phyloP scores from a whole-genome alignment of 2,797 vertebrate species.

The Octomys mimax region DNA sequence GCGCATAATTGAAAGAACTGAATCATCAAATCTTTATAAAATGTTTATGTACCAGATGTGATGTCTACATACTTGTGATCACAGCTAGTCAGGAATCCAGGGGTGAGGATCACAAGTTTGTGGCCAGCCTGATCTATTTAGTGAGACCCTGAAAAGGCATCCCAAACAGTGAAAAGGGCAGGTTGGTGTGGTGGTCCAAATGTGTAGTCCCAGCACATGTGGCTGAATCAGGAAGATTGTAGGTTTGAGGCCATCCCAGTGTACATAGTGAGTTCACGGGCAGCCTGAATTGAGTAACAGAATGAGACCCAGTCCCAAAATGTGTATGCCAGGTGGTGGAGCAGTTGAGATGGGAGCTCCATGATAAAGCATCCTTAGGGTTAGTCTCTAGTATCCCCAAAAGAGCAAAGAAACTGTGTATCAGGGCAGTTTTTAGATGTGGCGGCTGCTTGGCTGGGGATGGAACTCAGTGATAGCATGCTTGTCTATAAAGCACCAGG shows the following conservation, averaged over 20 bases:
- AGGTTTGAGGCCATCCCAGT: neutral
- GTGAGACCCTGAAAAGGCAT: neutral
- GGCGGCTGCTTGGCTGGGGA: neutral
- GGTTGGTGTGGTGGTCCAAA: neutral
- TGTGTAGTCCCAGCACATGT: neutral
- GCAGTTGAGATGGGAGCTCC: neutral
- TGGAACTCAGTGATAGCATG: neutral
- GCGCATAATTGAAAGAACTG: neutral
- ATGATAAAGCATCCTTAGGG: no score
- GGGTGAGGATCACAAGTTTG: neutral
- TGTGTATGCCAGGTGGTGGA: neutral
- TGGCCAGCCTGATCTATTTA: neutral
- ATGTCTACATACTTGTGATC: neutral
- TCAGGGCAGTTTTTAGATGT: neutral
- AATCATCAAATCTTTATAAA: neutral
- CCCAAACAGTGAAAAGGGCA: neutral
- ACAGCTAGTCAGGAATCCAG: neutral
- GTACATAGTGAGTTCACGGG: neutral
- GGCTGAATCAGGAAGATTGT: neutral
- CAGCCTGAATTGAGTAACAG: neutral
- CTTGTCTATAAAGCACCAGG: neutral
- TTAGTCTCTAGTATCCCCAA: no score
- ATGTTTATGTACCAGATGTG: neutral
- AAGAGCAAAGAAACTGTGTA: no score
- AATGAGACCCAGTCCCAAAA: neutral